Base-by-base conservation (phyloP, 1,140 invertebrate genomes). In the Drosophila grimshawi region DNA sequence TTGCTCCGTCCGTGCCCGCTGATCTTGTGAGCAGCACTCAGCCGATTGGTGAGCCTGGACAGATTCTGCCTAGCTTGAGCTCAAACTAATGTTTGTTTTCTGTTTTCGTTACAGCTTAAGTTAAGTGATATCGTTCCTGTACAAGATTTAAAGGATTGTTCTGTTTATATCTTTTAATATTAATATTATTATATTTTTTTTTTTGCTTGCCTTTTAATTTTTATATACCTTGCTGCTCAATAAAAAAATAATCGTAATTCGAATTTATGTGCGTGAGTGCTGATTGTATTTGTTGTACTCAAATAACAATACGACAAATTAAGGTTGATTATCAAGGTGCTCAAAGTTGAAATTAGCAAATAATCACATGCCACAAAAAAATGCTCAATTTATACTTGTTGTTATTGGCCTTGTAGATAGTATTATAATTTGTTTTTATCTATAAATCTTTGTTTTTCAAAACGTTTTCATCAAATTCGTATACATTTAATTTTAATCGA, bases 1-100 rank as follows among this genome's bases (percentile, higher is more conserved):
- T 91, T 45, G 79, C 79, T 0, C 62, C 66, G 10, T 41, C 67
- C 10, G 27, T 60, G 6, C 2, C 80, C 39, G 4, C 72, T n/a
- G 10, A 66, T n/a, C 37, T 61, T 7, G 43, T 41, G 10, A 10
- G 46, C 63, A 41, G 32, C 30, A 3, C 46, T 11, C 39, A 68
- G 7, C 33, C 64, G 4, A 62, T 60, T 11, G 51, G 74, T 65
- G n/a, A 75, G 59, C 5, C 0, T 46, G 6, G 10, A 3, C 0
- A n/a, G n/a, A 41, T 52, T 5, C 11, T 3, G 2, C 5, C 5
- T 27, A 3, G 3, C n/a, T 35, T n/a, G 3, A 39, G 19, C 11
- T 11, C 1, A 1, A 48, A 35, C 4, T 61, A 0, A 5, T 45
- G 5, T 32, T 27, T 43, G 3, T 27, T 59, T 19, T 52, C 7